Evolutionary conservation across 2,113 vertebrate genomes (phyloP).

Genomic region (Cyphomyrus plagiostoma): DNA sequence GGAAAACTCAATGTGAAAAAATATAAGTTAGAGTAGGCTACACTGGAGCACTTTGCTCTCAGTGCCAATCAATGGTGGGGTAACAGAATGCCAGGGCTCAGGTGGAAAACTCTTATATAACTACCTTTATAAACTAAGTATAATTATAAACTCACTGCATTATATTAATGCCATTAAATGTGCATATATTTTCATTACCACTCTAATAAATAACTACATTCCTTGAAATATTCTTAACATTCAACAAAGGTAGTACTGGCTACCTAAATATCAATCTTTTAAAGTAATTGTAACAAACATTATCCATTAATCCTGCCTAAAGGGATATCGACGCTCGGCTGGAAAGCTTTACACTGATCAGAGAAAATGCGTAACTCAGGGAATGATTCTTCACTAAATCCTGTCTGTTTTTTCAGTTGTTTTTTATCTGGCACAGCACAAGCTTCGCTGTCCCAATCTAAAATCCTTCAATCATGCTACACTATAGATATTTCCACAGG

Average conservation of each 20-base stretch:
- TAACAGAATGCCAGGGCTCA: not conserved
- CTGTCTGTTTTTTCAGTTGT: not conserved
- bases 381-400: not conserved
- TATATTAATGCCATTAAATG: not conserved
- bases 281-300: not conserved
- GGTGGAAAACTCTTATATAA: not conserved
- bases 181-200: not conserved
- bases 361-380: not conserved
- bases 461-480: not conserved
- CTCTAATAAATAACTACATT: not conserved
- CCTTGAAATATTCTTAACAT: not conserved
- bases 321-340: not conserved
- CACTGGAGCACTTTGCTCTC: not conserved
- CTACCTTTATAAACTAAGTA: too few relatives aligned
- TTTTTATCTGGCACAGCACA: not conserved
- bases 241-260: not conserved
- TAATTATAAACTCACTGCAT: not conserved
- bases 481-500: slow-evolving; percentile 9
- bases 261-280: not conserved
- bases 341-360: not conserved
- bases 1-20: not conserved
- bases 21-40: not conserved
- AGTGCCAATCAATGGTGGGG: not conserved
- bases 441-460: not conserved
- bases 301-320: not conserved